phyloP scores from a whole-genome alignment of 2,888 invertebrate genomes.

The Listrodromus nycthemerus region DNA sequence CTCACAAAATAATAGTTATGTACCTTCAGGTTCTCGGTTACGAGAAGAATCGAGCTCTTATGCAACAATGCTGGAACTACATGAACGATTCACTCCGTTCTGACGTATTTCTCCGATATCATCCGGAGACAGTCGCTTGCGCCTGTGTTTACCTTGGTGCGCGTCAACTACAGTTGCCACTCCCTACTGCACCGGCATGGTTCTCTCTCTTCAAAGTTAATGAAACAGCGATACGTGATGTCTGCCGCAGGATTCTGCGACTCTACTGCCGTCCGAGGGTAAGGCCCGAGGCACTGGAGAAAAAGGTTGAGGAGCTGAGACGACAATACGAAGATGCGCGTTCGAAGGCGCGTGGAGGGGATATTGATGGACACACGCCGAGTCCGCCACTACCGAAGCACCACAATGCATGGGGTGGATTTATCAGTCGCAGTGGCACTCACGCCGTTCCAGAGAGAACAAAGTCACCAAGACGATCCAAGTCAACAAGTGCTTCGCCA shows the following conservation, averaged over 20 bases:
- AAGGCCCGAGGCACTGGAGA: conserved; percentile 89
- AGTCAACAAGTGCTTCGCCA: conserved; percentile 80
- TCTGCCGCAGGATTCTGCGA: conserved; percentile 92
- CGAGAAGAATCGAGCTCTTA: conserved; percentile 94
- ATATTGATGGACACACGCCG: conserved; percentile 85
- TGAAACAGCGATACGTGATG: conserved; percentile 93
- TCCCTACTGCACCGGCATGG: conserved; percentile 96
- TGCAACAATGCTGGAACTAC: conserved; percentile 99
- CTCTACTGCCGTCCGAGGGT: conserved; percentile 94
- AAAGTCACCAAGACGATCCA: conserved; percentile 81
- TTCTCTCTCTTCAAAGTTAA: conserved; percentile 93
- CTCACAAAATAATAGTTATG: conserved; percentile 98
- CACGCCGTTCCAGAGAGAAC: conserved; percentile 81
- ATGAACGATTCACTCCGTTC: conserved; percentile 99
- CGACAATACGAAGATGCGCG: conserved; percentile 90
- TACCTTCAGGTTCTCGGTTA: conserved; percentile 96
- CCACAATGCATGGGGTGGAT: conserved; percentile 89
- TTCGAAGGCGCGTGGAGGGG: conserved; percentile 85
- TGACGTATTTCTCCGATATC: conserved; percentile 97
- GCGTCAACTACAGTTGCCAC: conserved; percentile 92
- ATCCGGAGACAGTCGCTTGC: conserved; percentile 99
- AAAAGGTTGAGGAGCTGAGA: conserved; percentile 90
- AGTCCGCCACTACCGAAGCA: conserved; percentile 86
- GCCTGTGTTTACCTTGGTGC: conserved; percentile 99
- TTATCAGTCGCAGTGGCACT: conserved; percentile 86